Conservation (phyloP, 1,140 invertebrate genomes). For the Prorops nasuta region DNA sequence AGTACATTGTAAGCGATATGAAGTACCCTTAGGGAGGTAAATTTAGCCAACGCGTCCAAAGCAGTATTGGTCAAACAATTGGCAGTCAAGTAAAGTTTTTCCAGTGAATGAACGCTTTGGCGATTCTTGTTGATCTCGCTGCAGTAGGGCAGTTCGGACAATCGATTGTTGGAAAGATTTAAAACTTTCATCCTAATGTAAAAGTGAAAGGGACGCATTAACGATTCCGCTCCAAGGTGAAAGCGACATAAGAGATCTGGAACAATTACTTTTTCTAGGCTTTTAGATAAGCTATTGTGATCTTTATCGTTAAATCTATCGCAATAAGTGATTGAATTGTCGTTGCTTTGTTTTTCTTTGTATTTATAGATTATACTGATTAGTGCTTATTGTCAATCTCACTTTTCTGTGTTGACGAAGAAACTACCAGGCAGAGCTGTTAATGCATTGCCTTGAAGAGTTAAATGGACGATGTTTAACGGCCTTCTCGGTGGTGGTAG, state of each 20-base stretch:
- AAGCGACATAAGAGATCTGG: neutral
- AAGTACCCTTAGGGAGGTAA: conserved; percentile 65
- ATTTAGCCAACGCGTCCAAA: conserved; percentile 67
- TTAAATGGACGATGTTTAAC: conserved; percentile 68
- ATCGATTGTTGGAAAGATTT: conserved; percentile 76
- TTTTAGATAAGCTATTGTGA: no score
- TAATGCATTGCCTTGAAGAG: conserved; percentile 76
- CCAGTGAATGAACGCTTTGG: conserved; percentile 56
- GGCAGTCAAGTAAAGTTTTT: conserved; percentile 73
- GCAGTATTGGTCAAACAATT: conserved; percentile 76
- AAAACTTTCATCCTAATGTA: conserved; percentile 65
- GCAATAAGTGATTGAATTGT: no score
- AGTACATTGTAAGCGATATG: conserved; percentile 79
- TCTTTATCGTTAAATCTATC: no score
- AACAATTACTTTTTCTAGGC: no score
- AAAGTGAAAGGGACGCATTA: conserved; percentile 2
- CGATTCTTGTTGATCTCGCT: conserved; percentile 50
- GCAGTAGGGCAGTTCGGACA: conserved; percentile 66
- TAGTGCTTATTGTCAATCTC: conserved; percentile 15
- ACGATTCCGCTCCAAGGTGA: conserved; percentile 1
- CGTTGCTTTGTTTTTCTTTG: neutral
- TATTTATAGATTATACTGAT: neutral
- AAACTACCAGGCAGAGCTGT: conserved; percentile 72
- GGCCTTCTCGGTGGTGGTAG: conserved; percentile 68
- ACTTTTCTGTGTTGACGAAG: conserved; percentile 68